phyloP scores from a whole-genome alignment of 2,888 invertebrate genomes.

The Amblyjoppa fuscipennis region DNA sequence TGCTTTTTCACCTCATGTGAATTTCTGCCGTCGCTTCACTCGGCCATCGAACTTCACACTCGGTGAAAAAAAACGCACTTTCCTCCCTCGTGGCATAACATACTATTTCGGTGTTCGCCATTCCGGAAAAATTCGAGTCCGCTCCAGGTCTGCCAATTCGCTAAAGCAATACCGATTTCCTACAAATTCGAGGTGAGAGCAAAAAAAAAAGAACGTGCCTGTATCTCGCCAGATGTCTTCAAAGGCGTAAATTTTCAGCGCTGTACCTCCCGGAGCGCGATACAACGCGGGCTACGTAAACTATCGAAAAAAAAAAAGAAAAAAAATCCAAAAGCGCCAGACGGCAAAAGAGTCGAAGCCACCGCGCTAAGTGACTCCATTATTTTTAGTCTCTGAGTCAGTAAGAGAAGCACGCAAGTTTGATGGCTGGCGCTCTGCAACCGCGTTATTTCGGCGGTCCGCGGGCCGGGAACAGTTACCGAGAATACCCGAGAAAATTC shows the following conservation, averaged over 20 bases:
- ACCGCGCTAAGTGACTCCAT: constrained; percentile 62
- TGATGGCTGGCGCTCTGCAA: constrained; percentile 40
- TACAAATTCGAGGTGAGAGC: too few species aligned
- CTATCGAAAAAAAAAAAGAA: constrained; percentile 8
- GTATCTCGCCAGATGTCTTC: background rate
- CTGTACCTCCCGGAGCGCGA: background rate
- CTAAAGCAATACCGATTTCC: background rate
- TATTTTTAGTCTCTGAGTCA: constrained; percentile 79
- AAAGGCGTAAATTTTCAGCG: background rate
- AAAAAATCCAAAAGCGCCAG: constrained; percentile 2
- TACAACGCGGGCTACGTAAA: background rate
- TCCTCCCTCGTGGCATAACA: too few species aligned
- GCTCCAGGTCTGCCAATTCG: too few species aligned
- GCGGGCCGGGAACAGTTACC: constrained; percentile 21
- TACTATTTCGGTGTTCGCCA: too few species aligned
- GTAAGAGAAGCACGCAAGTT: constrained; percentile 62
- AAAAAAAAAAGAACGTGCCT: background rate
- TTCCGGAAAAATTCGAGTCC: too few species aligned
- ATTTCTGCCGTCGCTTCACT: too few species aligned
- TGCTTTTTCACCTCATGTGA: too few species aligned
- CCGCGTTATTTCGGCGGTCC: constrained; percentile 43
- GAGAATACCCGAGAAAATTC: constrained; percentile 40
- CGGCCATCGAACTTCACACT: too few species aligned
- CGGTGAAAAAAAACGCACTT: too few species aligned
- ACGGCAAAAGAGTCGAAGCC: constrained; percentile 68